Evolutionary conservation across 2,888 invertebrate genomes (phyloP).

Genomic region (Drosophila mettleri): DNA sequence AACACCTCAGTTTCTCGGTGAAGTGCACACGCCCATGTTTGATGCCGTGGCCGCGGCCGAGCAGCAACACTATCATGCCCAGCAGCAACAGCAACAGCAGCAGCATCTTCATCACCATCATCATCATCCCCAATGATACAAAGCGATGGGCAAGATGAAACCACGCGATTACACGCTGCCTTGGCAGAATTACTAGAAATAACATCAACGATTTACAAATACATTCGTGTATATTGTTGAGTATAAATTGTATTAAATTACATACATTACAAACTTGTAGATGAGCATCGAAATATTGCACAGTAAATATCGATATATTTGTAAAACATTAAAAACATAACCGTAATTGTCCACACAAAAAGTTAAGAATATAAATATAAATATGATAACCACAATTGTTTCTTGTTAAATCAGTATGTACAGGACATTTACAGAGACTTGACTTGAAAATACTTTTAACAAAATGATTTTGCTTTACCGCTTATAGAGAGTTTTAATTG

Average conservation of each 20-base stretch:
- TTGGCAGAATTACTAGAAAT: constrained; percentile 75
- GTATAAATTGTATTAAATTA: constrained; percentile 40
- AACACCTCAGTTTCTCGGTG: constrained; percentile 81
- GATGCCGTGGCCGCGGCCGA: constrained; percentile 82
- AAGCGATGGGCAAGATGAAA: constrained; percentile 66
- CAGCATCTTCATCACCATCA: constrained; percentile 74
- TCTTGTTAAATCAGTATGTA: constrained; percentile 1
- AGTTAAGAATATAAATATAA: constrained; percentile 40
- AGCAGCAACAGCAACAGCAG: constrained; percentile 76
- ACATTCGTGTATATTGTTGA: constrained; percentile 33
- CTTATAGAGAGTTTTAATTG: not conserved
- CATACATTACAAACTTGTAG: constrained; percentile 44
- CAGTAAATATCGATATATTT: constrained; percentile 40
- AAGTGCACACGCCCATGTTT: constrained; percentile 83
- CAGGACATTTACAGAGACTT: constrained; percentile 1
- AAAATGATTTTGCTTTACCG: not conserved
- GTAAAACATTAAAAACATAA: constrained; percentile 22
- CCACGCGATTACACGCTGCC: constrained; percentile 75
- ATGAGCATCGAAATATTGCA: constrained; percentile 57
- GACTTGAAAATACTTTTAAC: not conserved
- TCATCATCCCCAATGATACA: constrained; percentile 75
- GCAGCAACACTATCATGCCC: constrained; percentile 82
- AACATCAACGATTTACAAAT: constrained; percentile 21
- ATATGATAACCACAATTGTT: constrained; percentile 13
- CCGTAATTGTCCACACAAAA: constrained; percentile 11